These are phyloP conservation scores for Paratilapia polleni DNA, from an alignment of 2,113 vertebrate species.

Conservation along the genomic window DNA sequence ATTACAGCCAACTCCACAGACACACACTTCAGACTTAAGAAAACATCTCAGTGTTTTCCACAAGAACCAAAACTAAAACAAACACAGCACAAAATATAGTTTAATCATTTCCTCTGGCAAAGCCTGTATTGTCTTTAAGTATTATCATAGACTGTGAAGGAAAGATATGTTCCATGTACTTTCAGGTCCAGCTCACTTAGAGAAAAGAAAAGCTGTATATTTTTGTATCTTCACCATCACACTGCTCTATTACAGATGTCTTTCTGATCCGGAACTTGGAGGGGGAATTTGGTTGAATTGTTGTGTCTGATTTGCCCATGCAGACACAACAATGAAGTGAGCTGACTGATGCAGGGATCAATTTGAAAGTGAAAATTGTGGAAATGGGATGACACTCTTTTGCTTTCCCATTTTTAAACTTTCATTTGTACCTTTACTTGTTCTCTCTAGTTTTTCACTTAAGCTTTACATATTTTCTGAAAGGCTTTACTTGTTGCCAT, in stretches of 20 bases:
- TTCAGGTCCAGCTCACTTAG: constrained; percentile 16
- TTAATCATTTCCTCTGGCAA: constrained; percentile 34
- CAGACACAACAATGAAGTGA: neutral
- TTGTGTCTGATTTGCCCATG: neutral
- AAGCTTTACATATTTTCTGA: neutral
- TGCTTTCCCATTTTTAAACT: neutral
- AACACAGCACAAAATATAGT: constrained; percentile 20
- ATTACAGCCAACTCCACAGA: constrained; percentile 19
- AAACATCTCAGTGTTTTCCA: constrained; percentile 22
- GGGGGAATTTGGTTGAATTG: too few relatives aligned
- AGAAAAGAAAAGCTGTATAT: constrained; percentile 4
- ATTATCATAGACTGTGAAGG: constrained; percentile 30
- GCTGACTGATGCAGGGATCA: neutral
- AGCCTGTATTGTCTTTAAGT: constrained; percentile 14
- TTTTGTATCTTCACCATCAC: constrained; percentile 19
- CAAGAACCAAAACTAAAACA: constrained; percentile 31
- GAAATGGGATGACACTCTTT: neutral
- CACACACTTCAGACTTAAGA: constrained; percentile 3
- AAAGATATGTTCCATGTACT: constrained; percentile 34
- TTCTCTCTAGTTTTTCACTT: neutral
- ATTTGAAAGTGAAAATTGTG: neutral
- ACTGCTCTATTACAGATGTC: neutral
- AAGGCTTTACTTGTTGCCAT: neutral
- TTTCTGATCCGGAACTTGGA: neutral
- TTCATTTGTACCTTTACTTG: neutral